Evolutionary conservation across 2,797 vertebrate genomes (phyloP), one percentile per base, ranked within the genome.

Genomic region (Protonibea diacanthus): DNA sequence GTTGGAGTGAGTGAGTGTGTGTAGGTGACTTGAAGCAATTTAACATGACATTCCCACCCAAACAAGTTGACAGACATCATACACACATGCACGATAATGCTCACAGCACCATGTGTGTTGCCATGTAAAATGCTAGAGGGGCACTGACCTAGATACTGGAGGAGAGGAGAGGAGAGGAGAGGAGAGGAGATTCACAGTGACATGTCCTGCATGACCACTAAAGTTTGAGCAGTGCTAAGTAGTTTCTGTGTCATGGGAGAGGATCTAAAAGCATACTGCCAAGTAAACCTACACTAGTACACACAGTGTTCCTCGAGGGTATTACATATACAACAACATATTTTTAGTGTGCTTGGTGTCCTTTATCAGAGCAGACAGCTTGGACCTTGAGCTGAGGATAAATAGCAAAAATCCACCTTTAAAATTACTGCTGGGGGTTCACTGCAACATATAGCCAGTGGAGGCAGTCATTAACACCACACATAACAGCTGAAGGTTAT

Each of bases 141-240:
- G 81, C 33, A 38, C 73, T 93, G 92, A 94, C 91, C 92, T 75
- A 94, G 55, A 89, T 91, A 89, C 71, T 64, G 25, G 57, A 67
- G 59, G 6, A 55, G 51, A 70, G 56, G 23, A 78, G 60, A 40
- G 15, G 42, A 63, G 53, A 45, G 23, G 69, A 71, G 51, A 70
- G 62, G 57, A 80, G 60, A 71, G 55, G 27, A 61, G 12, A 73
- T 62, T 9, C 73, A 66, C 57, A 61, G 65, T 76, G 79, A 81
- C 21, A 12, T 25, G 29, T 72, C 60, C 72, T 72, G 49, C n/a
- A 17, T 49, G 73, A 74, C 74, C 84, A 51, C 71, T 80, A 49
- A 74, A 77, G 70, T 88, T 74, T 71, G 62, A 80, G 58, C 63
- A 27, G 63, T 10, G 33, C 51, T 59, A 49, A 49, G 71, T 69